Conservation (phyloP, 2,113 vertebrate genomes). For the Gopherus flavomarginatus region DNA sequence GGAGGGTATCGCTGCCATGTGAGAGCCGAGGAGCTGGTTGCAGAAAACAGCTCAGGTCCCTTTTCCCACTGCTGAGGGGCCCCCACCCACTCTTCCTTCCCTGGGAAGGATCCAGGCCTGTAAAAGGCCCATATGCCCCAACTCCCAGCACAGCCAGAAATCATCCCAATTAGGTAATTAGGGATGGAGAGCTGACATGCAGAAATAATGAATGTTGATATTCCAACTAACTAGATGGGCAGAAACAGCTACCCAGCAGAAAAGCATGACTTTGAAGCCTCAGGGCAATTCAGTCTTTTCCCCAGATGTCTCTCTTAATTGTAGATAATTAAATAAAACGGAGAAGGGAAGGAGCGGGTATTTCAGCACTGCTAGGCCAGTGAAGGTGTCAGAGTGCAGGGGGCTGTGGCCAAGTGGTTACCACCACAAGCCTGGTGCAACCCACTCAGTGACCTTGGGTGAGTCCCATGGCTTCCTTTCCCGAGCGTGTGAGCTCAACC, state of each 20-base stretch:
- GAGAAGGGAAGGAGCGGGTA: not conserved
- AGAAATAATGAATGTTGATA: constrained; percentile 30
- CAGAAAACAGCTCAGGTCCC: not conserved
- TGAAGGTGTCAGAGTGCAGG: not conserved
- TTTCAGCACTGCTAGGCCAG: constrained; percentile 35
- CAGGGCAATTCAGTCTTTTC: constrained; percentile 65
- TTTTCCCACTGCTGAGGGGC: not conserved
- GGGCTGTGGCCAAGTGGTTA: constrained; percentile 27
- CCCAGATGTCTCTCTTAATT: constrained; percentile 64
- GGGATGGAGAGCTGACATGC: constrained; percentile 56
- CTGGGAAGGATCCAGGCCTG: constrained; percentile 17
- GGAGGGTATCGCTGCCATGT: not conserved
- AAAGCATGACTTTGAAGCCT: constrained; percentile 52
- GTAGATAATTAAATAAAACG: constrained; percentile 70
- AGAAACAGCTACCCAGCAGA: constrained; percentile 59
- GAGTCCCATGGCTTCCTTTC: constrained; percentile 37
- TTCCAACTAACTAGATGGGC: constrained; percentile 51
- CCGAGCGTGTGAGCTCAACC: not conserved
- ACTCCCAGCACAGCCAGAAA: constrained; percentile 35
- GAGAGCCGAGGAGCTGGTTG: fast-evolving
- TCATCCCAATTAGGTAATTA: constrained; percentile 53
- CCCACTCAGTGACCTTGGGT: constrained; percentile 53
- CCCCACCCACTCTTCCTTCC: not conserved
- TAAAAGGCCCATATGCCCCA: not conserved
- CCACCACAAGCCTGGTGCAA: constrained; percentile 35